A percentile compares a stretch with the other conserved stretches of the same genome.
Conservation (phyloP, 2,113 vertebrate genomes). For the Azemiops feae region DNA sequence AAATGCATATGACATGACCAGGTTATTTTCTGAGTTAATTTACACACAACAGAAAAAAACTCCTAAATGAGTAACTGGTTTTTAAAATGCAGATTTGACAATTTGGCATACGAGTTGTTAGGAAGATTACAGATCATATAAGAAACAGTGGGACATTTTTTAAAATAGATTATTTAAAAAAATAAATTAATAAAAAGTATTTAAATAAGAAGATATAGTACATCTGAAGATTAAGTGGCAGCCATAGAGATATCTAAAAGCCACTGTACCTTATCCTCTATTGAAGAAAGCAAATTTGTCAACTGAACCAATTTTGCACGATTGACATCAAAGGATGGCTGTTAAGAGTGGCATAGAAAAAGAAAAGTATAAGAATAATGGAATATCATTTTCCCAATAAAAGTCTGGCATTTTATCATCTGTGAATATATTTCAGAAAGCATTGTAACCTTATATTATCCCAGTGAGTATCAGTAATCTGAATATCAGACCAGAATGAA, state of each 20-base stretch:
- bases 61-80: background rate
- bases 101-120: background rate
- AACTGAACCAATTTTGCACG: slow-evolving; percentile 83
- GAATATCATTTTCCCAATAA: background rate
- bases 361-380: background rate
- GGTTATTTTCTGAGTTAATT: background rate
- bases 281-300: slow-evolving; percentile 80
- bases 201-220: background rate
- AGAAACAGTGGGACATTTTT: background rate
- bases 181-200: background rate
- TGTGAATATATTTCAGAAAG: background rate
- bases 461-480: rapidly evolving
- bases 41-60: background rate
- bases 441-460: background rate
- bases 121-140: background rate
- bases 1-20: background rate
- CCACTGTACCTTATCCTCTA: slow-evolving; percentile 89
- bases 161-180: background rate
- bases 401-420: background rate
- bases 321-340: slow-evolving; percentile 77
- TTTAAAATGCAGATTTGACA: background rate
- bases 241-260: background rate
- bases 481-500: background rate
- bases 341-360: slow-evolving; percentile 22
- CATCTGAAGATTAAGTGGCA: background rate